Evolutionary conservation across 2,888 invertebrate genomes (phyloP).

Genomic region (Hydraecia micacea): DNA sequence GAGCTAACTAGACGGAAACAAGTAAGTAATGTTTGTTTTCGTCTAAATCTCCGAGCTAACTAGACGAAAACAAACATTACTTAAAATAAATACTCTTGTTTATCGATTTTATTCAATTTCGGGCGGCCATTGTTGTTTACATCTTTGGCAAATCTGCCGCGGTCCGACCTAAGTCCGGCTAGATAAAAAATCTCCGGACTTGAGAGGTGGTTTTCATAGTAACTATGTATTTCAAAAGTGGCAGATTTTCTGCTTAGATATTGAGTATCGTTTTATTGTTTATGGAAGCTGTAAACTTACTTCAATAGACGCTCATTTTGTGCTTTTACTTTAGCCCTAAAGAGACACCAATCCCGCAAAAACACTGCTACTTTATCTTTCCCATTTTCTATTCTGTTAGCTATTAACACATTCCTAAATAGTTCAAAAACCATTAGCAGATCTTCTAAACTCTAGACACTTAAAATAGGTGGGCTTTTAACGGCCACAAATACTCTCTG

Average conservation of each 20-base stretch:
- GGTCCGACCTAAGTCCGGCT: too few relatives aligned
- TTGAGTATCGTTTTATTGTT: slow-evolving; percentile 7
- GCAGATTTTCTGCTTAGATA: background rate
- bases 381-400: slow-evolving; percentile 4
- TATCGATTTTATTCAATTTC: too few relatives aligned
- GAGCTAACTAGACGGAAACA: too few relatives aligned
- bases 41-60: too few relatives aligned
- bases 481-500: slow-evolving; percentile 23
- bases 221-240: slow-evolving; percentile 14
- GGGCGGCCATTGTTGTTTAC: too few relatives aligned
- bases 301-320: background rate
- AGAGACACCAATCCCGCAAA: background rate
- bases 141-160: too few relatives aligned
- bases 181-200: slow-evolving; percentile 45
- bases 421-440: slow-evolving; percentile 26
- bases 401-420: slow-evolving; percentile 19
- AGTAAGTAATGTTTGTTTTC: too few relatives aligned
- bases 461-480: slow-evolving; percentile 40
- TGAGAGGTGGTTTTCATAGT: slow-evolving; percentile 8
- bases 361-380: background rate
- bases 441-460: slow-evolving; percentile 22
- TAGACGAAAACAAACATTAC: too few relatives aligned
- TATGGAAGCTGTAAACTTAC: slow-evolving; percentile 9
- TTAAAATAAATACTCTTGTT: too few relatives aligned
- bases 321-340: background rate